A percentile compares a stretch with the other conserved stretches of the same genome.
Evolutionary conservation across 2,797 vertebrate species (phyloP).

Genomic region (Bryconaethiops microstoma): DNA sequence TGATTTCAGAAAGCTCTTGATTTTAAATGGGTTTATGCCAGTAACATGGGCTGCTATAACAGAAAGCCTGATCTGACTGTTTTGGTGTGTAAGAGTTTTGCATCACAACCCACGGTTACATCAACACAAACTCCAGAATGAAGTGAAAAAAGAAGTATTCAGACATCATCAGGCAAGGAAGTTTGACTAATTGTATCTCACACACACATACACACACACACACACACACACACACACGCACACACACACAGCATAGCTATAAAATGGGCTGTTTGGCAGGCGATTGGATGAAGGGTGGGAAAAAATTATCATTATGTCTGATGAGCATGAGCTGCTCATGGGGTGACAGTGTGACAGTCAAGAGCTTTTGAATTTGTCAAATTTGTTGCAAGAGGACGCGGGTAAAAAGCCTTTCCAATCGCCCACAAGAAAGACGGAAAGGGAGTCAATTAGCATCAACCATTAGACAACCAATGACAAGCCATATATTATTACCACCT

Average conservation of each 20-base stretch:
- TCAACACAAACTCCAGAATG: background rate
- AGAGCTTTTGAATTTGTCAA: constrained; percentile 85
- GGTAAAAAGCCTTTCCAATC: constrained; percentile 81
- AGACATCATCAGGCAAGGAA: constrained; percentile 28
- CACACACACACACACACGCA: constrained; percentile 15
- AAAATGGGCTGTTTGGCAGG: constrained; percentile 70
- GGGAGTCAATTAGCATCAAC: constrained; percentile 85
- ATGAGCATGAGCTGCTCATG: constrained; percentile 71
- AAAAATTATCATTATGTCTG: constrained; percentile 81
- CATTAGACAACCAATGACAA: constrained; percentile 83
- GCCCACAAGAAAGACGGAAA: constrained; percentile 75
- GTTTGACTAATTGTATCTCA: constrained; percentile 44
- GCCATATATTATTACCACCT: constrained; percentile 73
- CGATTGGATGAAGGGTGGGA: constrained; percentile 60
- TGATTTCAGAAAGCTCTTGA: background rate
- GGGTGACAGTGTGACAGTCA: constrained; percentile 81
- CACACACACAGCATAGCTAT: constrained; percentile 50
- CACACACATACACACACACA: constrained; percentile 41
- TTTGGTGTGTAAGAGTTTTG: constrained; percentile 30
- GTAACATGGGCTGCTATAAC: background rate
- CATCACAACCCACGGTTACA: constrained; percentile 27
- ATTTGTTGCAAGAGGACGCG: constrained; percentile 81
- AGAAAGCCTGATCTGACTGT: constrained; percentile 31
- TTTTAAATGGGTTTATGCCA: constrained; percentile 30
- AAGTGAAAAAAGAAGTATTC: constrained; percentile 14